These are phyloP conservation scores for Pachyuromys duprasi DNA, from an alignment of 2,797 vertebrate genomes.

Conservation along the genomic window DNA sequence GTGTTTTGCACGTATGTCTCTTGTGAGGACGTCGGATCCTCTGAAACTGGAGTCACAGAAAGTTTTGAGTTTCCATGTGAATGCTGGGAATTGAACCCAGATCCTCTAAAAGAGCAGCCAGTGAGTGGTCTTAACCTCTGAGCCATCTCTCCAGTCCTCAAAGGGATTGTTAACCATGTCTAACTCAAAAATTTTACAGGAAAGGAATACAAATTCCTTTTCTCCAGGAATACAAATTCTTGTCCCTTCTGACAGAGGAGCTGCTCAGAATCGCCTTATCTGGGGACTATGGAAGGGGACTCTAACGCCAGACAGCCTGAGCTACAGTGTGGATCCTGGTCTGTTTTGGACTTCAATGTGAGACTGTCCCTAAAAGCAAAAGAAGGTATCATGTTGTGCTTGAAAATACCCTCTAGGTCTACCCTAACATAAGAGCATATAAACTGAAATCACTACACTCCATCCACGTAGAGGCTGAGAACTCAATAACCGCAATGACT, in stretches of 20 bases:
- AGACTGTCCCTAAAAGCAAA: not conserved
- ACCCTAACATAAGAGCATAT: constrained; percentile 18
- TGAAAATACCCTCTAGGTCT: constrained; percentile 60
- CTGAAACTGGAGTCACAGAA: too few relatives aligned
- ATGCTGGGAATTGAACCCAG: too few relatives aligned
- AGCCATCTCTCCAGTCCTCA: too few relatives aligned
- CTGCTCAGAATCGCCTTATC: not conserved
- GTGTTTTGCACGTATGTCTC: too few relatives aligned
- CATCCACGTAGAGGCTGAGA: not conserved
- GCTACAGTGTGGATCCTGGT: not conserved
- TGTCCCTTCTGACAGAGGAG: constrained; percentile 6
- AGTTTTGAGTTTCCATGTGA: too few relatives aligned
- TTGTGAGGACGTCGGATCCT: too few relatives aligned
- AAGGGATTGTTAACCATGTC: not conserved
- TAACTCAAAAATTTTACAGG: constrained; percentile 43
- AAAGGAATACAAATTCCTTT: not conserved
- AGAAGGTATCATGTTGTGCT: constrained; percentile 32
- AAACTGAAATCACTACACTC: constrained; percentile 45
- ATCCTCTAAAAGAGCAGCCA: too few relatives aligned
- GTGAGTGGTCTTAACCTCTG: too few relatives aligned
- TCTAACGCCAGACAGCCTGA: not conserved
- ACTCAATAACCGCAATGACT: constrained; percentile 16
- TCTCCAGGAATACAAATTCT: constrained; percentile 53
- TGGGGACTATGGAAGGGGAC: not conserved
- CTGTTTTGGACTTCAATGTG: not conserved